Conservation (phyloP, 2,113 vertebrate species). For the Raja brachyura region DNA sequence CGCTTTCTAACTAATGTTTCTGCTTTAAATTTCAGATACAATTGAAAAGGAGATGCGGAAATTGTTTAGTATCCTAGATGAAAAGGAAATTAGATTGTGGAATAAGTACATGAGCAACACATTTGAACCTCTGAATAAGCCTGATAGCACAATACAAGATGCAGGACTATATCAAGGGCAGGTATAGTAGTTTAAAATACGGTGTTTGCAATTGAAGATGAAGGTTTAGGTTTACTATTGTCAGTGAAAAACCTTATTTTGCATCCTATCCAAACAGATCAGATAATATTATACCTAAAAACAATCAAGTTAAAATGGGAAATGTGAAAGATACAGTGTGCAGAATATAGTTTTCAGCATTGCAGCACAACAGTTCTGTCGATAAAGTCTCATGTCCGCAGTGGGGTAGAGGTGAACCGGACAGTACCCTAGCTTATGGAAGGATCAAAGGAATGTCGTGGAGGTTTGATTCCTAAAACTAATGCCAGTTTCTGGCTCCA, state of each 20-base stretch:
- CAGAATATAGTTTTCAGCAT: too few relatives aligned
- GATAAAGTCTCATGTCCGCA: too few relatives aligned
- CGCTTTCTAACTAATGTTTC: background rate
- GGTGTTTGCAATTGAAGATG: background rate
- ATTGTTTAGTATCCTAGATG: slow-evolving; percentile 88
- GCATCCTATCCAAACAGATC: too few relatives aligned
- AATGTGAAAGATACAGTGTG: too few relatives aligned
- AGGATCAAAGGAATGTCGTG: background rate
- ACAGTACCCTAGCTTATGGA: too few relatives aligned
- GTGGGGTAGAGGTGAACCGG: too few relatives aligned
- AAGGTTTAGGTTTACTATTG: too few relatives aligned
- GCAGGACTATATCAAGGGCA: slow-evolving; percentile 97
- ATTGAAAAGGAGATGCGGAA: slow-evolving; percentile 98
- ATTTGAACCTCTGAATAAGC: slow-evolving; percentile 95
- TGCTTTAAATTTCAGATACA: slow-evolving; percentile 61
- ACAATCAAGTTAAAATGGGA: too few relatives aligned
- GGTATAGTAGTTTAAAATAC: slow-evolving; percentile 59
- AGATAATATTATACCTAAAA: too few relatives aligned
- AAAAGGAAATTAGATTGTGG: slow-evolving; percentile 95
- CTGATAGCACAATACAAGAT: slow-evolving; percentile 96
- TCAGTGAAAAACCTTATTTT: too few relatives aligned
- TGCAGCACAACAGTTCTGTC: too few relatives aligned
- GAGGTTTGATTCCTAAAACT: background rate
- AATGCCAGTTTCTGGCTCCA: background rate
- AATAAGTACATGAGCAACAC: slow-evolving; percentile 99